Evolutionary conservation across 2,888 invertebrate species (phyloP), one percentile per base, ranked within the genome.

Genomic region (Hemistola chrysoprasaria): DNA sequence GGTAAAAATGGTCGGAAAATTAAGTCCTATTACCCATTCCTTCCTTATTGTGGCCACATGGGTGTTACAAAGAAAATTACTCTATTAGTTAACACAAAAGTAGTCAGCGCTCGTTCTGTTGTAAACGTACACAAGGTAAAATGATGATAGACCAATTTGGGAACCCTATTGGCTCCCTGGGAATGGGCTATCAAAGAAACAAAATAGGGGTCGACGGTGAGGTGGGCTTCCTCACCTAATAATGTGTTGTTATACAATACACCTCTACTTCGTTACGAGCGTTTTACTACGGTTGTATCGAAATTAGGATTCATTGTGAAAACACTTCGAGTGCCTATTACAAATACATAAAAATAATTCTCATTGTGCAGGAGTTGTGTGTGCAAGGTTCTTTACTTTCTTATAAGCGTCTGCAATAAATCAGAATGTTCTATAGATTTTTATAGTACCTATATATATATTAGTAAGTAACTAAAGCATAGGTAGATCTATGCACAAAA

Each of bases 61-160:
- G 16, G 38, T 26, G 44, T 33, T 24, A 33, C 29, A 22, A 16
- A 31, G 23, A 32, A 37, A 29, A 43, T 38, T 31, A 40, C 36
- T 43, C 38, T 47, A 50, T 47, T 52, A 48, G 44, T 39, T 35
- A 36, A 43, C 43, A 42, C 42, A 47, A 50, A 45, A 47, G 37
- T 45, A 44, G 38, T 31, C 25, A 9, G 27, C 32, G 29, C 35
- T 16, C 40, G 42, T 47, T 33, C 39, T 47, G 46, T 47, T 40
- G 43, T 42, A 16, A 16, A 16, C 43, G 29, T 45, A 46, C 47
- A 53, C 54, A 50, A 51, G 52, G 54, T 53, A 47, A 50, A 55
- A 50, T 47, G 56, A 53, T 57, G 52, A 53, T 51, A 45, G 56
- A 40, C 52, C 53, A 55, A 57, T 57, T 57, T 49, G 42, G 34